These are phyloP conservation scores for Porites australiensis DNA, from an alignment of 64 coral and sea anemone genomes.

Conservation along the genomic window DNA sequence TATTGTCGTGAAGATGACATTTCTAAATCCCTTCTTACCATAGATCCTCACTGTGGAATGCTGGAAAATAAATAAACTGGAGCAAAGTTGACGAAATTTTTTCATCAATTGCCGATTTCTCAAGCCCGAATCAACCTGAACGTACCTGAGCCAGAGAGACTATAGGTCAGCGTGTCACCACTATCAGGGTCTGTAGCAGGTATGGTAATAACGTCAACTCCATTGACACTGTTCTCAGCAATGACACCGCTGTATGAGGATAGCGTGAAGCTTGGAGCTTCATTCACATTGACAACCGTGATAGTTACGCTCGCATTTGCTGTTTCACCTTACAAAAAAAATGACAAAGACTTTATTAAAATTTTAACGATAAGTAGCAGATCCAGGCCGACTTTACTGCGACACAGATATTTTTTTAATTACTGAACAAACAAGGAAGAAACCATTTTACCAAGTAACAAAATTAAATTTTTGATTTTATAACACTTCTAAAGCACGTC, in stretches of 20 bases:
- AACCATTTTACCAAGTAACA: no score
- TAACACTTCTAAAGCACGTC: no score
- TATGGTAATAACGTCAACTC: constrained; percentile 38
- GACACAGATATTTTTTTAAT: no score
- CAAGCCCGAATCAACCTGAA: not conserved
- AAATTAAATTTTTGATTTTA: no score
- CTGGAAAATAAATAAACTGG: no score
- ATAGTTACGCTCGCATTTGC: constrained; percentile 44
- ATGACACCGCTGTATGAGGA: constrained; percentile 47
- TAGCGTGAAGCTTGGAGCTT: constrained; percentile 40
- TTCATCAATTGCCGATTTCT: no score
- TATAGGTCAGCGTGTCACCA: constrained; percentile 40
- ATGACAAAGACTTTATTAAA: not conserved
- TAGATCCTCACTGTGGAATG: no score
- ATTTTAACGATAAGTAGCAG: not conserved
- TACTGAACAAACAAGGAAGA: no score
- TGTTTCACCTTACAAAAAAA: constrained; percentile 18
- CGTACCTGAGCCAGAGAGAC: constrained; percentile 41
- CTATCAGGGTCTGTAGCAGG: constrained; percentile 43
- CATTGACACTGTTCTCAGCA: constrained; percentile 49
- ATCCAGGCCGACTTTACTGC: no score
- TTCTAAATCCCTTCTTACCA: no score
- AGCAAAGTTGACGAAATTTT: no score
- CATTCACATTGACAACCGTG: constrained; percentile 35
- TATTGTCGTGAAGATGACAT: no score